Conservation (phyloP, 2,888 invertebrate genomes). For the Cryptus viduatorius region DNA sequence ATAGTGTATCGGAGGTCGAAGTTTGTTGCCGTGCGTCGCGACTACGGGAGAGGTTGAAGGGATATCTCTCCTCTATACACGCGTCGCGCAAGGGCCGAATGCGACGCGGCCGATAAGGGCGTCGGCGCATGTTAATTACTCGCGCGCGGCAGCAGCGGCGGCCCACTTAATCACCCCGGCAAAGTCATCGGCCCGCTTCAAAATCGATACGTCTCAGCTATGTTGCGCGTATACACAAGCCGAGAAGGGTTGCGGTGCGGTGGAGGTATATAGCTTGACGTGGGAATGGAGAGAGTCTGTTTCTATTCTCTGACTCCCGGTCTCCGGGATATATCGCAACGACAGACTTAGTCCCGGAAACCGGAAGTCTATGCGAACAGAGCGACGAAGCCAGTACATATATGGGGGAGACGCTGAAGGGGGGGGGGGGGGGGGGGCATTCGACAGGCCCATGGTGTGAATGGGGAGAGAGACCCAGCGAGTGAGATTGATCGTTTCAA, state of each 20-base stretch:
- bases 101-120: conserved; percentile 67
- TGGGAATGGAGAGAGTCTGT: conserved; percentile 11
- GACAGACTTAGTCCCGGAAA: conserved; percentile 46
- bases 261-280: not conserved
- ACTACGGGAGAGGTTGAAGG: conserved; percentile 14
- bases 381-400: conserved; percentile 4
- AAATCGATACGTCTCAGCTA: conserved; percentile 68
- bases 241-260: not conserved
- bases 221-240: conserved; percentile 28
- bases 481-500: conserved; percentile 54
- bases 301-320: not conserved
- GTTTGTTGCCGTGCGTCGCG: conserved; percentile 11
- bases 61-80: conserved; percentile 29
- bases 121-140: conserved; percentile 74
- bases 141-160: conserved; percentile 51
- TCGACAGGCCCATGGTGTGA: conserved; percentile 8
- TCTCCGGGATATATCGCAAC: conserved; percentile 17
- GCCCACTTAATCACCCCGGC: conserved; percentile 68
- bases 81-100: conserved; percentile 51
- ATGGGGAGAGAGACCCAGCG: conserved; percentile 1
- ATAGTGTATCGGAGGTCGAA: conserved; percentile 7
- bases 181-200: conserved; percentile 70
- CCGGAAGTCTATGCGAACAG: conserved; percentile 44
- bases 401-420: too few species aligned
- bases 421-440: not conserved